Evolutionary conservation across 2,113 vertebrate genomes (phyloP).

Genomic region (Henicopernis longicauda): DNA sequence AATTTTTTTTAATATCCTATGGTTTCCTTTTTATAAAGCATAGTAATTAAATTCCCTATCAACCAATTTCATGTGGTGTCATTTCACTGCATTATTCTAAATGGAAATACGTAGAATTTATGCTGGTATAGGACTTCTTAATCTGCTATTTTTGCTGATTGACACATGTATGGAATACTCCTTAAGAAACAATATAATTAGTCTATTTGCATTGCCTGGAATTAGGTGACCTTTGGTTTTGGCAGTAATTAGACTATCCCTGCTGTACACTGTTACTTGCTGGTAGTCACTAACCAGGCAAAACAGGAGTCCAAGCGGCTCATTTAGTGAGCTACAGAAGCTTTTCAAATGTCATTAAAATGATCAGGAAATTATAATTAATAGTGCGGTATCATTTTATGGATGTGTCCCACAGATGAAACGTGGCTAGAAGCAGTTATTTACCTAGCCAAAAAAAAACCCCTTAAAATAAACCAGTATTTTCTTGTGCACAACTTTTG

Average conservation of each 20-base stretch:
- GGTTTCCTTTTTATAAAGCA: neutral
- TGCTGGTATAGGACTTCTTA: neutral
- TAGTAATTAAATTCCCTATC: slow-evolving; percentile 28
- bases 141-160: slow-evolving; percentile 69
- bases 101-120: slow-evolving; percentile 1
- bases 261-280: slow-evolving; percentile 25
- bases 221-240: slow-evolving; percentile 85
- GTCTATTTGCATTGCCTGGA: slow-evolving; percentile 83
- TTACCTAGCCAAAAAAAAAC: neutral
- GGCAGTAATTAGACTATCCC: slow-evolving; percentile 83
- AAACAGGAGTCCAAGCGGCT: slow-evolving; percentile 77
- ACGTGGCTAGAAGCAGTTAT: neutral
- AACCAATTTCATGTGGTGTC: slow-evolving; percentile 5
- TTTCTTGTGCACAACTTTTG: neutral
- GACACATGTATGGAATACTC: slow-evolving; percentile 66
- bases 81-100: neutral
- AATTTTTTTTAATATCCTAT: neutral
- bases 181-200: slow-evolving; percentile 80
- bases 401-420: neutral
- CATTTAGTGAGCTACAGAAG: slow-evolving; percentile 75
- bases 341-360: slow-evolving; percentile 68
- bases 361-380: slow-evolving; percentile 67
- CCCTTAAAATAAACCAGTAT: neutral
- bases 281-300: slow-evolving; percentile 70
- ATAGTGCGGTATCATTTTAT: neutral